Evolutionary conservation across 2,888 invertebrate genomes (phyloP), one percentile per base, ranked within the genome.

Genomic region (Terebella lapidaria): DNA sequence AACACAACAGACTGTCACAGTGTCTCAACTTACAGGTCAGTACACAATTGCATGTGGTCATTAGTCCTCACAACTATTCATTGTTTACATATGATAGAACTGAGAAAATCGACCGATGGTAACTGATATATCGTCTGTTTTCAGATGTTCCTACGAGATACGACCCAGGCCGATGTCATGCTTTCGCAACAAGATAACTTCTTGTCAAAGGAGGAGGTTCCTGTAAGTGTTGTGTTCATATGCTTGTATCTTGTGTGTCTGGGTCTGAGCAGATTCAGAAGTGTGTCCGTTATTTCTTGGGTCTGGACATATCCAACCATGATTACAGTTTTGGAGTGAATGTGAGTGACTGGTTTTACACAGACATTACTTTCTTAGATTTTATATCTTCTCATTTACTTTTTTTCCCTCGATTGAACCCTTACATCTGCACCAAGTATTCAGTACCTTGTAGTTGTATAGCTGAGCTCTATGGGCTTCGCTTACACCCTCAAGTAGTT

Each of bases 171-270:
- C 1, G 99, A 97, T 82, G 97, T 97, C 61, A 85, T 99, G 72
- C 86, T 99, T 54, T 92, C 93, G 55, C 96, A 99, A 83, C 99
- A 99, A 84, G 99, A 99, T 78, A 96, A 97, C 80, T 89, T 92
- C 80, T 85, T 99, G 64, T 90, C 91, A 72, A 99, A 99, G 84
- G 94, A 96, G 78, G 97, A 99, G 76, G 91, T 91, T 2, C 95
- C 96, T 4, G 87, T 89, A 68, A 81, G 84, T 63, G 20, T 35
- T 35, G 10, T 35, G 10, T 35, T 35, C 42, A 15, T n/a, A n/a
- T n/a, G n/a, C n/a, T 10, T 53, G 22, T 52, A 22, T 55, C 24
- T 49, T 2, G 15, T 22, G 5, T 3, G 2, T 10, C 15, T 24
- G 24, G 3, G 22, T 49, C n/a, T 22, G 49, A 49, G 49, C 49